Evolutionary conservation across 2,113 vertebrate species (phyloP), one percentile per base, ranked within the genome.

Genomic region (Arothron firmamentum): DNA sequence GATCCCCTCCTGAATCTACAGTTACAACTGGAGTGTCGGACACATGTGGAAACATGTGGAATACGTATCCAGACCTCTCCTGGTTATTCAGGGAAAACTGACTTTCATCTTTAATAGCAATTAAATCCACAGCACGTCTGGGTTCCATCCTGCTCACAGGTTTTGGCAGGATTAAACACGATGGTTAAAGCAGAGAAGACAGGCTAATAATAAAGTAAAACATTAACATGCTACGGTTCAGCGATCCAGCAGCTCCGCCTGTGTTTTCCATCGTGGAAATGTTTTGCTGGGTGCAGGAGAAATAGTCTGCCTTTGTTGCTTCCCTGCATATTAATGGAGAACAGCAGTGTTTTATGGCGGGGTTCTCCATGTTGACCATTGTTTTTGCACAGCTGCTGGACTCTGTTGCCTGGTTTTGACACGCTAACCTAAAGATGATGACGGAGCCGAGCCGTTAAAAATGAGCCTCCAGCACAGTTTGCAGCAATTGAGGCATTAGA

Each of bases 11-110:
- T 45, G 34, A 65, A 57, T 74, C 79, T 84, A 77, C 68, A 79
- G 58, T 85, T 80, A 72, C 46, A 78, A 79, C 70, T 69, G 74
- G 15, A 52, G 72, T 53, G 52, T 31, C 31, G 57, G 59, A 19
- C 70, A 72, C 70, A 80, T 76, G 20, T 77, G 69, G 72, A 76
- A 69, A 82, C 82, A 70, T 80, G 62, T 54, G 62, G 78, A 72
- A 61, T 28, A 70, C 61, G 64, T 58, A 61, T 67, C 60, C 72
- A 72, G 68, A 68, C 68, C 67, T 69, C 46, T 74, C 25, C 25
- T 77, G 70, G 71, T 73, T 67, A 75, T 82, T 77, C 64, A 46
- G 59, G 58, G 74, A 70, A 75, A 81, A 62, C 72, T 68, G 67
- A 59, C 64, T 74, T 65, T 72, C 72, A 69, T 77, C 69, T 80